phyloP scores from a whole-genome alignment of 2,113 vertebrate species.

The Epinephelus cyanopodus region DNA sequence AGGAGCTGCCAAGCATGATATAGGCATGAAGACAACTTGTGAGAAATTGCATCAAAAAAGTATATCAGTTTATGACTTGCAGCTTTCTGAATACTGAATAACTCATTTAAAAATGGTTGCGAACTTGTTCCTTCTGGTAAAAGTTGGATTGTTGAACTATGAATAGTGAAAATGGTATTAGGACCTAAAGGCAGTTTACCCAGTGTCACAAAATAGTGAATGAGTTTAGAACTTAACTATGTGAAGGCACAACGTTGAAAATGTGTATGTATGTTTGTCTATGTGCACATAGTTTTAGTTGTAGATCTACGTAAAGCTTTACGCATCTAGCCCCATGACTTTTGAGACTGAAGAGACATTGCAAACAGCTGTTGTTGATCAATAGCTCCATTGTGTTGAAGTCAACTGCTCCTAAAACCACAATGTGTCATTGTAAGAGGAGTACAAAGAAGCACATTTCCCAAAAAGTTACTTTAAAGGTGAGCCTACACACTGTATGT shows the following conservation, averaged over 20 bases:
- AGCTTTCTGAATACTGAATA: no score
- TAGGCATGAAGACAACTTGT: no score
- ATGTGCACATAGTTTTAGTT: background rate
- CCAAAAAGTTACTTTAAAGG: constrained; percentile 7
- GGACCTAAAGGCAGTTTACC: background rate
- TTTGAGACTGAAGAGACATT: background rate
- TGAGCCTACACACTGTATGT: background rate
- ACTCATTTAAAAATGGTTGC: no score
- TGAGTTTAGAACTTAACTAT: background rate
- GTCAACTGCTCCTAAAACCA: background rate
- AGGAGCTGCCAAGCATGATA: background rate
- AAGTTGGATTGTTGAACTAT: no score
- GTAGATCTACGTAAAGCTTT: background rate
- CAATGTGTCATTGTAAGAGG: constrained; percentile 6
- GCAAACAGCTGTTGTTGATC: constrained; percentile 28
- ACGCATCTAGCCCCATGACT: background rate
- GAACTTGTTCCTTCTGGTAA: background rate
- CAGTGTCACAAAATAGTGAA: background rate
- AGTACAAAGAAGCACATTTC: background rate
- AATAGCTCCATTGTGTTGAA: background rate
- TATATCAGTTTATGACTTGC: background rate
- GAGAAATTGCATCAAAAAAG: no score
- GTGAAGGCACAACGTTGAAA: background rate
- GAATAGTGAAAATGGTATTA: background rate
- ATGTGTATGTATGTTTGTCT: background rate